Conservation (phyloP, 2,888 invertebrate genomes). For the Julus scanicus region DNA sequence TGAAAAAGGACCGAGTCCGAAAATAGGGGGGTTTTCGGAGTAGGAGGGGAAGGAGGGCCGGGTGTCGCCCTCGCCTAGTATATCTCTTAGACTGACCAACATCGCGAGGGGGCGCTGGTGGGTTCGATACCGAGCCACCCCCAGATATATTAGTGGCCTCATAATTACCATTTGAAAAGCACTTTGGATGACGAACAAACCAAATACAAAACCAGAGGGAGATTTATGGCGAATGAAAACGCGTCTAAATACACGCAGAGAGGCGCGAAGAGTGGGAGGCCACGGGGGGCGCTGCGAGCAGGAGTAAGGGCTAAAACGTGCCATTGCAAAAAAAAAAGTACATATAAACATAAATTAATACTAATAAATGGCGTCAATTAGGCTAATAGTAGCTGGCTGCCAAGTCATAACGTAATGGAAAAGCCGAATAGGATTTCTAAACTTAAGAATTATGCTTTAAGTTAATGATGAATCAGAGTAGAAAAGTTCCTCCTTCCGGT, state of each 20-base stretch:
- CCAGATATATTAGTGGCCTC: slow-evolving; percentile 15
- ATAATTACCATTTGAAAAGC: slow-evolving; percentile 38
- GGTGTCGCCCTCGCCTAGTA: background rate
- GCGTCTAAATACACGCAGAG: background rate
- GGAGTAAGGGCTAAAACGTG: background rate
- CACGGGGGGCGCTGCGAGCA: background rate
- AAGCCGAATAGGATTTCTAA: background rate
- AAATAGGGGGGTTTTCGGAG: background rate
- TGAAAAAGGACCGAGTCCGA: slow-evolving; percentile 20
- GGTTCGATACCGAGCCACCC: background rate
- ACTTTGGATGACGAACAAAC: slow-evolving; percentile 28
- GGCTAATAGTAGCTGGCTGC: background rate
- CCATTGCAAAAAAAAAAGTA: background rate
- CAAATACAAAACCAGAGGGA: slow-evolving; percentile 34
- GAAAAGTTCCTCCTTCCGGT: background rate
- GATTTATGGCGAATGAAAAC: background rate
- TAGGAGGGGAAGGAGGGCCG: background rate
- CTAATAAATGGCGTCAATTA: background rate
- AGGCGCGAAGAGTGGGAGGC: slow-evolving; percentile 28
- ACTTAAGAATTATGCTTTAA: slow-evolving; percentile 20
- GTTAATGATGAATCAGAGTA: background rate
- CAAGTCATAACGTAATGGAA: background rate
- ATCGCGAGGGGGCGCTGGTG: background rate
- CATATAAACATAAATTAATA: slow-evolving; percentile 2
- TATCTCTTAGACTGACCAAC: slow-evolving; percentile 32